Conservation (phyloP, 2,797 vertebrate species). For the Limnodromus scolopaceus region DNA sequence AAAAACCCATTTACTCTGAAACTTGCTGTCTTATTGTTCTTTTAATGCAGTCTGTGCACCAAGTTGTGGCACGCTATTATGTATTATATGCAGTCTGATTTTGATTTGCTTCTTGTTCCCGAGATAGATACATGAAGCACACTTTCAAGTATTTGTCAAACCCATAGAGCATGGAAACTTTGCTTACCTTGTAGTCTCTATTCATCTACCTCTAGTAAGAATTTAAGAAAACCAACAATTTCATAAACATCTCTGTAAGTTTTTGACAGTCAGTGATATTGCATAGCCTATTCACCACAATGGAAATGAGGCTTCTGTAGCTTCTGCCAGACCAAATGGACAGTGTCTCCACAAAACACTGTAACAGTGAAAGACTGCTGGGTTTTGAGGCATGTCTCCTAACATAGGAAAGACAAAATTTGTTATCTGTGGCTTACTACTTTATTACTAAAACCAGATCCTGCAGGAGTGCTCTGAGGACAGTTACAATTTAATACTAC, state of each 20-base stretch:
- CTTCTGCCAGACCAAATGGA: background rate
- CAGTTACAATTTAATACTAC: background rate
- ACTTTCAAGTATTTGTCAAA: background rate
- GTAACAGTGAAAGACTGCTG: background rate
- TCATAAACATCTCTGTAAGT: background rate
- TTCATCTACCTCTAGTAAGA: background rate
- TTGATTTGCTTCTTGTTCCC: background rate
- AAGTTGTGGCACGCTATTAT: background rate
- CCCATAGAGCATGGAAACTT: background rate
- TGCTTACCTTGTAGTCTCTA: background rate
- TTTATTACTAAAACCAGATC: background rate
- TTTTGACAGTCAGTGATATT: background rate
- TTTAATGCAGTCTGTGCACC: background rate
- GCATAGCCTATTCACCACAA: background rate
- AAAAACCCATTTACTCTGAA: background rate
- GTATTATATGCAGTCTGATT: background rate
- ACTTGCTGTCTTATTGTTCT: background rate
- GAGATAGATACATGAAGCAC: background rate
- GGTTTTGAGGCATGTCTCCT: background rate
- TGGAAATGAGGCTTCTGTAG: background rate
- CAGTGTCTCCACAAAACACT: background rate
- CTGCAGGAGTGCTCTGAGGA: background rate
- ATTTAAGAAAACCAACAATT: background rate
- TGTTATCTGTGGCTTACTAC: background rate
- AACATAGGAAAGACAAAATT: background rate